Conservation (phyloP, 2,888 invertebrate species). For the Meloe dianella region DNA sequence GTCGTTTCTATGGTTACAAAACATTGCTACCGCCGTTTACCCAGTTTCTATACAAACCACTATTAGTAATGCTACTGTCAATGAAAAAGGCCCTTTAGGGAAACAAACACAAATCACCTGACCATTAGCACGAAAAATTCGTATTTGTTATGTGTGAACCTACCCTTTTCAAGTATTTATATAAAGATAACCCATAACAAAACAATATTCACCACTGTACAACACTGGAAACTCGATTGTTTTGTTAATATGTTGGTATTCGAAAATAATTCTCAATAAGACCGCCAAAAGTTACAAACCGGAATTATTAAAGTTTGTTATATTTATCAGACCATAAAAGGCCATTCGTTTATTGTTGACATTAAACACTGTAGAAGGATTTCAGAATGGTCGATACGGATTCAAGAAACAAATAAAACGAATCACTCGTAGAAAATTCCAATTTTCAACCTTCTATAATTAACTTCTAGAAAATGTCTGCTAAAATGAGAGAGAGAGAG, state of each 20-base stretch:
- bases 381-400: not conserved
- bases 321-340: not conserved
- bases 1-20: conserved; percentile 26
- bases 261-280: not conserved
- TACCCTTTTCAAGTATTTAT: not conserved
- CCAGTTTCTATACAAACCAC: conserved; percentile 10
- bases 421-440: conserved; percentile 8
- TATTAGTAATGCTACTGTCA: conserved; percentile 13
- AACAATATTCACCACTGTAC: not conserved
- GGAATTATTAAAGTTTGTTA: not conserved
- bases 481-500: not conserved
- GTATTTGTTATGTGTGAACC: not conserved
- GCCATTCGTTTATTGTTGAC: not conserved
- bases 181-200: not conserved
- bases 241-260: not conserved
- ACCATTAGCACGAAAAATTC: conserved; percentile 24
- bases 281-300: not conserved
- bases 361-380: not conserved
- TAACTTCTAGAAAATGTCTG: not conserved
- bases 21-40: conserved; percentile 11
- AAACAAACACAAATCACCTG: conserved; percentile 25
- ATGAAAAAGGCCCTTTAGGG: not conserved
- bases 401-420: not conserved
- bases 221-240: not conserved
- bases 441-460: conserved; percentile 8